Percentiles rank a stretch among this genome's conserved stretches.
Evolutionary conservation across 92 coral and sea anemone genomes (phyloP).

Genomic region (Epizoanthus illoricatus): DNA sequence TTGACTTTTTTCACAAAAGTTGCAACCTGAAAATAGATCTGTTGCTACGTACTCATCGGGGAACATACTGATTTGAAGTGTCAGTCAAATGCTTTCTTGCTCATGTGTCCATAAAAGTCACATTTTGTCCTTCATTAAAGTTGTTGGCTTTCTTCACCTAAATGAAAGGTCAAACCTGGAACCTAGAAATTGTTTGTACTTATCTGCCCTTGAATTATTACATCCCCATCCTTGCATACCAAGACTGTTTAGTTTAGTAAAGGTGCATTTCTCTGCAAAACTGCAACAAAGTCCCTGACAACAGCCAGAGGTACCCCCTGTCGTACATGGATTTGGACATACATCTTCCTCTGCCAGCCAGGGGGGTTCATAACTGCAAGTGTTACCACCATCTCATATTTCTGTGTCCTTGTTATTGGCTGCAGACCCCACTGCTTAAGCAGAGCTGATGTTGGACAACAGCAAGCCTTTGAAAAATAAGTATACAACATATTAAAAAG

Average conservation of each 20-base stretch:
- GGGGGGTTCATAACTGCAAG: constrained; percentile 74
- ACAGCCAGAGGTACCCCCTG: constrained; percentile 55
- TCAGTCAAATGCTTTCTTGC: no score
- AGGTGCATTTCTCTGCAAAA: constrained; percentile 63
- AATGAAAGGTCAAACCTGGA: no score
- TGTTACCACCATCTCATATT: constrained; percentile 53
- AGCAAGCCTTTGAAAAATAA: constrained; percentile 27
- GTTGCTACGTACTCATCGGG: no score
- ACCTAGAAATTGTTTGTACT: no score
- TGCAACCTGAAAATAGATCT: no score
- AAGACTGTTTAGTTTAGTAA: constrained; percentile 15
- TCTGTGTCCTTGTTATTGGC: constrained; percentile 36
- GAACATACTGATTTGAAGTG: no score
- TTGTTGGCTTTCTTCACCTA: no score
- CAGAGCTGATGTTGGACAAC: constrained; percentile 43
- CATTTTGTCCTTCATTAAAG: no score
- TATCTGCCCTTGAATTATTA: no score
- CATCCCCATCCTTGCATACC: no score
- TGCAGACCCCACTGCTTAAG: constrained; percentile 56
- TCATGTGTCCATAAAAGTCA: no score
- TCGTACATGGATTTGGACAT: constrained; percentile 48
- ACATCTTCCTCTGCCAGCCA: constrained; percentile 63
- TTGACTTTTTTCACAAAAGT: no score
- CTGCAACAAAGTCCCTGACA: constrained; percentile 64
- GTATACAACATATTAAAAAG: not conserved